phyloP scores from a whole-genome alignment of 2,113 vertebrate genomes.

The Etia nguti region DNA sequence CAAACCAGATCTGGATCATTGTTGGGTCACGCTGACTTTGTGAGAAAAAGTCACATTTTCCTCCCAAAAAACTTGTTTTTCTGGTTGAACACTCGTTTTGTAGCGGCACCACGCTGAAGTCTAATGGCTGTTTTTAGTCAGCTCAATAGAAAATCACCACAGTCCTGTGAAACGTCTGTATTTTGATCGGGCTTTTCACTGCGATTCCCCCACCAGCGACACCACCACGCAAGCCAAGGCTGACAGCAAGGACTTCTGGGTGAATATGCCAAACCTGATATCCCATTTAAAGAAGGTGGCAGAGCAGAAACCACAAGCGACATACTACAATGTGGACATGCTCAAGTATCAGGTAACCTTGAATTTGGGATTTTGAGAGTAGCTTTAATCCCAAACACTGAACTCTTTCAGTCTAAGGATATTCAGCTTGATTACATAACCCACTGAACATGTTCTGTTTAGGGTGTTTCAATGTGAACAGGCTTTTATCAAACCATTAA shows the following conservation, averaged over 20 bases:
- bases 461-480: accelerated
- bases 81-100: not conserved
- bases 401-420: accelerated
- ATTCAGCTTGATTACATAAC: not conserved
- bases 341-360: conserved; percentile 93
- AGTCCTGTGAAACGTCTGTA: not conserved
- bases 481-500: not conserved
- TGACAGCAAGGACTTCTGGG: conserved; percentile 93
- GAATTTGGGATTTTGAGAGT: accelerated
- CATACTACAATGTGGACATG: conserved; percentile 99
- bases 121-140: not conserved
- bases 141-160: not conserved
- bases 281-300: conserved; percentile 95
- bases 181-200: not conserved
- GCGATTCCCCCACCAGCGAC: conserved; percentile 70
- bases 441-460: not conserved
- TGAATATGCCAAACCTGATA: conserved; percentile 99
- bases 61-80: accelerated
- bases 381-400: too few species aligned
- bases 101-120: not conserved
- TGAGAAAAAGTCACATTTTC: not conserved
- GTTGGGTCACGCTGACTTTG: not conserved
- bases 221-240: conserved; percentile 79
- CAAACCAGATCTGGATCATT: not conserved
- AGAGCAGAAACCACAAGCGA: conserved; percentile 97